These are phyloP conservation scores for Heloderma charlesbogerti DNA, from an alignment of 2,113 vertebrate species.

Conservation along the genomic window DNA sequence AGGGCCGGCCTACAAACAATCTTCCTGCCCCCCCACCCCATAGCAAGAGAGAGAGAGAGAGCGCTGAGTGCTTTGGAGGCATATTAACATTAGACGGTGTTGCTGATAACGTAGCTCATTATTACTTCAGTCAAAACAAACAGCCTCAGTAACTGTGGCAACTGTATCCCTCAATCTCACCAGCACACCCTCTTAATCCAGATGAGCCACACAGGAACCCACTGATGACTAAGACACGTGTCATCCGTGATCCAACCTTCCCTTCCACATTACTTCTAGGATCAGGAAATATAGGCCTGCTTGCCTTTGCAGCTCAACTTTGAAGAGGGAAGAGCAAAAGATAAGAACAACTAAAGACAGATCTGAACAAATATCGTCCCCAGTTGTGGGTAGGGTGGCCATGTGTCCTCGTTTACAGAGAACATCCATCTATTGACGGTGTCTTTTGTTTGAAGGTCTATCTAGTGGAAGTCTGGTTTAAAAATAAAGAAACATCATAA, in stretches of 20 bases:
- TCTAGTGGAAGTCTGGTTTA: neutral
- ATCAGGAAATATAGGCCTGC: neutral
- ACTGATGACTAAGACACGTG: neutral
- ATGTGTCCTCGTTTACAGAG: neutral
- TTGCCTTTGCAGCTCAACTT: neutral
- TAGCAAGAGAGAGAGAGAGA: neutral
- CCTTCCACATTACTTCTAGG: neutral
- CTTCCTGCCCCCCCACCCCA: too few species aligned
- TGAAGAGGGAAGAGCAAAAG: neutral
- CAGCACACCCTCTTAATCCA: constrained; percentile 22
- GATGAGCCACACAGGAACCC: neutral
- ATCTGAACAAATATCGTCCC: neutral
- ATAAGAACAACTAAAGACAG: neutral
- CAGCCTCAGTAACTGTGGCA: neutral
- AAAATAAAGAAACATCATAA: neutral
- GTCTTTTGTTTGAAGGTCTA: neutral
- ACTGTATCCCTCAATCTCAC: constrained; percentile 3
- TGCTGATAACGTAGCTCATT: neutral
- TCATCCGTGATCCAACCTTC: constrained; percentile 5
- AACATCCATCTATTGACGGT: neutral
- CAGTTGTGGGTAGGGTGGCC: neutral
- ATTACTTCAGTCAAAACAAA: constrained; percentile 22
- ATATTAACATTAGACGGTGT: neutral
- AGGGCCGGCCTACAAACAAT: neutral
- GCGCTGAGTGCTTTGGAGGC: neutral